Conservation (phyloP, 2,797 vertebrate genomes). For the Gambelia wislizenii region DNA sequence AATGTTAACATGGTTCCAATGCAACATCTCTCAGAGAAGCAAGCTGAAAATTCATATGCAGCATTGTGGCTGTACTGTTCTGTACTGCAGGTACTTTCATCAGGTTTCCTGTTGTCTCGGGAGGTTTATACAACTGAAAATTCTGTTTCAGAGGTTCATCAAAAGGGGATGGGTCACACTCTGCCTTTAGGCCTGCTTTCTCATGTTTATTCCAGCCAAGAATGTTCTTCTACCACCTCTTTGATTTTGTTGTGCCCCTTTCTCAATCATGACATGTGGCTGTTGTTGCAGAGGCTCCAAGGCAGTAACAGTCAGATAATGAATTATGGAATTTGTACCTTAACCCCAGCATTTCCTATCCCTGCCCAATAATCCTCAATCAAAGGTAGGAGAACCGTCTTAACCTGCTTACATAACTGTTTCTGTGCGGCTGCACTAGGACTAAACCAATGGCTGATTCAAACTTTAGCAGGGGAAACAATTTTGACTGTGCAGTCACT, state of each 20-base stretch:
- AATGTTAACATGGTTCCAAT: not conserved
- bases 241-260: conserved; percentile 10
- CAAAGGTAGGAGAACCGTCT: conserved; percentile 60
- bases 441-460: conserved; percentile 52
- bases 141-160: conserved; percentile 38
- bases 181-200: conserved; percentile 36
- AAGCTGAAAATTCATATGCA: not conserved
- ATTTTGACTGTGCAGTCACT: not conserved
- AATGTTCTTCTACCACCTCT: not conserved
- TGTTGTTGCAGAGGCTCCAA: conserved; percentile 69
- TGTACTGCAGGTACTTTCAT: not conserved
- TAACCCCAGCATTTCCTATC: conserved; percentile 54
- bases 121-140: not conserved
- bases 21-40: conserved; percentile 5
- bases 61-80: not conserved
- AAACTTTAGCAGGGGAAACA: conserved; percentile 6
- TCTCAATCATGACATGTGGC: conserved; percentile 50
- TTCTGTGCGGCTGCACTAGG: not conserved
- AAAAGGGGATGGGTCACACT: not conserved
- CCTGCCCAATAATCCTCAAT: conserved; percentile 53
- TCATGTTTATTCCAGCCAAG: conserved; percentile 12
- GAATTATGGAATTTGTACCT: conserved; percentile 60
- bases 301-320: conserved; percentile 50
- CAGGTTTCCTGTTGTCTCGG: conserved; percentile 21
- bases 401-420: conserved; percentile 36